A percentile compares a stretch with the other conserved stretches of the same genome.
Evolutionary conservation across 2,797 vertebrate genomes (phyloP).

Genomic region (Gadopsis bispinosus): DNA sequence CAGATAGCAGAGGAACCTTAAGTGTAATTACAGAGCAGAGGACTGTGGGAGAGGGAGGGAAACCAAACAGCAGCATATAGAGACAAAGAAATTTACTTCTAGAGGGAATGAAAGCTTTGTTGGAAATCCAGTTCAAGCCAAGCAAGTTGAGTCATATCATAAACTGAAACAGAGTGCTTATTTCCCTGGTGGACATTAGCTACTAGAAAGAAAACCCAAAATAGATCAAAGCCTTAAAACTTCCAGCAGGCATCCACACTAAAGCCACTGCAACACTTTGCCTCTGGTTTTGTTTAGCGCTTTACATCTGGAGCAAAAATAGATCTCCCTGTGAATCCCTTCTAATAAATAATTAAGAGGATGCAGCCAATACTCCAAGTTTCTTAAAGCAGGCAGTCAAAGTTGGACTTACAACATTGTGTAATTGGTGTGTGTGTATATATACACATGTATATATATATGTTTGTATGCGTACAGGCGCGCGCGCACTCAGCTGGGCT

Average conservation of each 20-base stretch:
- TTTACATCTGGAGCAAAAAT: conserved; percentile 62
- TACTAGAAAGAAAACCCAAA: conserved; percentile 59
- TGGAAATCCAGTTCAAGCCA: conserved; percentile 46
- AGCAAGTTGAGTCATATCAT: conserved; percentile 53
- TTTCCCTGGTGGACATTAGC: conserved; percentile 46
- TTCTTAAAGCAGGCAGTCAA: conserved; percentile 60
- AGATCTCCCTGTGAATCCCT: conserved; percentile 43
- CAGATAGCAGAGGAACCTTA: conserved; percentile 59
- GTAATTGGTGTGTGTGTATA: conserved; percentile 53
- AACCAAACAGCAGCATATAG: conserved; percentile 52
- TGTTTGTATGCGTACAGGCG: conserved; percentile 66
- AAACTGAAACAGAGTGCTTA: conserved; percentile 41
- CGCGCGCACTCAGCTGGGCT: conserved; percentile 81
- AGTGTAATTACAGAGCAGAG: conserved; percentile 74
- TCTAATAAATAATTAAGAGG: conserved; percentile 40
- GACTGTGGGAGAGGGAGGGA: conserved; percentile 57
- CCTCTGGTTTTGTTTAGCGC: conserved; percentile 61
- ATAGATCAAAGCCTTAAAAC: conserved; percentile 69
- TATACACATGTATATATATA: conserved; percentile 40
- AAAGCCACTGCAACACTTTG: conserved; percentile 39
- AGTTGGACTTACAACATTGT: conserved; percentile 61
- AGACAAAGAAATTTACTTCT: conserved; percentile 70
- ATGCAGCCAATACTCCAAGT: conserved; percentile 42
- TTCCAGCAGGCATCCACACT: conserved; percentile 49
- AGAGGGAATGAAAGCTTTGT: conserved; percentile 50